Percentiles rank a stretch among this genome's conserved stretches.
These are phyloP conservation scores for Amiota communis DNA, from an alignment of 2,888 invertebrate genomes.

Conservation along the genomic window DNA sequence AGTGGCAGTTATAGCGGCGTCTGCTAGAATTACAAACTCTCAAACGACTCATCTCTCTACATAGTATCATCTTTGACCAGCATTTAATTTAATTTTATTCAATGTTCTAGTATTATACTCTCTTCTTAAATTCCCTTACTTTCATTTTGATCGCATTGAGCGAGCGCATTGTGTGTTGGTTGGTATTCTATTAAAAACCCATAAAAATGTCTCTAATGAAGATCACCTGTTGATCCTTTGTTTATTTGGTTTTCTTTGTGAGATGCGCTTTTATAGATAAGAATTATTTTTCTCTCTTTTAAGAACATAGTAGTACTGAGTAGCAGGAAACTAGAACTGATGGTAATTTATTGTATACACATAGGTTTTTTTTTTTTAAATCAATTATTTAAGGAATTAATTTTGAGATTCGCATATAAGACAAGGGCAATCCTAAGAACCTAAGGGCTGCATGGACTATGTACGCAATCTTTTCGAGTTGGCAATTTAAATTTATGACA, in stretches of 20 bases:
- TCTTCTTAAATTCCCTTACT: neutral
- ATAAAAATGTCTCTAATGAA: constrained; percentile 60
- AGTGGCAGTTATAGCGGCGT: constrained; percentile 7
- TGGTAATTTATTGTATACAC: no score
- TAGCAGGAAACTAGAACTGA: no score
- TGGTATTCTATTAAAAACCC: constrained; percentile 59
- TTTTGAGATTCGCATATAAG: no score
- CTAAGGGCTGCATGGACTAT: no score
- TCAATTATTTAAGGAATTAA: no score
- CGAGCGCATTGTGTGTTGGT: neutral
- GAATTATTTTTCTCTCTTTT: neutral
- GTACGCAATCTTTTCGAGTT: no score
- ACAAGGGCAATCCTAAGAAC: no score
- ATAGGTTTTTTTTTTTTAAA: no score
- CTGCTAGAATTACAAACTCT: neutral
- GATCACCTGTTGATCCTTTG: constrained; percentile 66
- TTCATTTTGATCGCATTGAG: neutral
- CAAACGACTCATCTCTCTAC: neutral
- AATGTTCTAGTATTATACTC: constrained; percentile 47
- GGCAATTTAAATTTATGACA: no score
- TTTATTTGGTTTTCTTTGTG: constrained; percentile 32
- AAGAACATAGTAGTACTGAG: no score
- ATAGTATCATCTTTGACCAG: constrained; percentile 9
- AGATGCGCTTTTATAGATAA: constrained; percentile 22
- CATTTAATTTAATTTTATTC: constrained; percentile 21